Base-by-base conservation (phyloP, 2,888 invertebrate genomes). In the Rosalia funebris region DNA sequence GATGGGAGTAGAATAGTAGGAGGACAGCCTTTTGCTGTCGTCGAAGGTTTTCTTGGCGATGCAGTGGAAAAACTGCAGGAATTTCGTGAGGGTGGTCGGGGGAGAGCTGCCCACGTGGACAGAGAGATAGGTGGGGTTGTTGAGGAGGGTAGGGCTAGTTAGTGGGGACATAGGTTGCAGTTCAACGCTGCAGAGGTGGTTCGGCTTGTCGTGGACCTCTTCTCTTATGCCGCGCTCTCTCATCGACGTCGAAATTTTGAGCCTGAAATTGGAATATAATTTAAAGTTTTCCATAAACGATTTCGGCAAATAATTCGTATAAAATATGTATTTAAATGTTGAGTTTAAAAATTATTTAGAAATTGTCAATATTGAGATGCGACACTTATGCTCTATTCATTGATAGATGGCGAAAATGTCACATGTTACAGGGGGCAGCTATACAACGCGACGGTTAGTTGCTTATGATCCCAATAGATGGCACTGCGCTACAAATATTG, bases 11-110 rank as follows among this genome's bases (percentile, higher is more conserved):
- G 60, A 54, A 36, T 58, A 57, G 16, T 50, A 53, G 1, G 57
- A 57, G n/a, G 68, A 63, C 7, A 64, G 39, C 11, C 56, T 54
- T 39, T 65, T 67, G 14, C 54, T 50, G 19, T 68, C 65, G 31
- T 68, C 67, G 7, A 66, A 37, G 1, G 58, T 64, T n/a, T 56
- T 60, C 17, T 62, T 58, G 10, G 69, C 62, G 12, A 70, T 54
- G 41, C 69, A 69, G 1, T 66, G 57, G 53, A 71, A 70, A 14
- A 63, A 50, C 34, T 57, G 53, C 14, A 60, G 31, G 39, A 63
- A 54, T 50, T 45, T 64, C 19, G 34, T 59, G 4, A 58, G 34
- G 11, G 41, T 52, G n/a, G 59, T 59, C 9, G 59, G 54, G 7
- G 48, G 47, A 1, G 50, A 4, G 32, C 32, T 39, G 12, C 17